Percentiles rank a stretch among this genome's conserved stretches.
phyloP scores from a whole-genome alignment of 2,888 invertebrate genomes.

The Cotesia congregata region DNA sequence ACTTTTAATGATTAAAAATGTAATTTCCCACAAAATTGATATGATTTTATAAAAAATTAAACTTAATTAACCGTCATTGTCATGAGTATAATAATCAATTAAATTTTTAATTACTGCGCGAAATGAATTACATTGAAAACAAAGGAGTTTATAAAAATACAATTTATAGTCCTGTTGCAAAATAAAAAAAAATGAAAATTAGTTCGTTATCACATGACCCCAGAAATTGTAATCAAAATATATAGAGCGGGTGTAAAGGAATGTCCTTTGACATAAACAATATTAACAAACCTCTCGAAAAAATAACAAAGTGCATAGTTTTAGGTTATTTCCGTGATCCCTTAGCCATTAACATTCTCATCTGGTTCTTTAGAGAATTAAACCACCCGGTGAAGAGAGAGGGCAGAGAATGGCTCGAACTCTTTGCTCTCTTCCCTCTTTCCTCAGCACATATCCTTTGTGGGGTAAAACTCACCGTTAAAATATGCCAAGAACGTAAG shows the following conservation, averaged over 20 bases:
- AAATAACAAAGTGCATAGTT: neutral
- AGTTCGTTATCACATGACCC: neutral
- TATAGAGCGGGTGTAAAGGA: neutral
- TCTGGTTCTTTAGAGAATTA: constrained; percentile 11
- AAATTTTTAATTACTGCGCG: too few relatives aligned
- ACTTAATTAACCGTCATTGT: too few relatives aligned
- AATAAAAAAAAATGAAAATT: neutral
- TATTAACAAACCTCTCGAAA: neutral
- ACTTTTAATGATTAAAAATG: too few relatives aligned
- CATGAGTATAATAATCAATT: too few relatives aligned
- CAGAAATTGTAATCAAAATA: neutral
- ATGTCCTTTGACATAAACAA: neutral
- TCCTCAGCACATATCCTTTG: constrained; percentile 7
- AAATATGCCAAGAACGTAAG: constrained; percentile 64
- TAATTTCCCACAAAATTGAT: too few relatives aligned
- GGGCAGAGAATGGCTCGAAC: neutral
- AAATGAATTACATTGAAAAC: too few relatives aligned
- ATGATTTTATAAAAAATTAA: too few relatives aligned
- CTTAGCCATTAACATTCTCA: constrained; percentile 19
- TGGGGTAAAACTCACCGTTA: constrained; percentile 61
- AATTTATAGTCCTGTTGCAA: too few relatives aligned
- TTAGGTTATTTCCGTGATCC: neutral
- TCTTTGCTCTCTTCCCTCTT: constrained; percentile 8
- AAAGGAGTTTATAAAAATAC: too few relatives aligned
- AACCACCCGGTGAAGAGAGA: neutral